Evolutionary conservation across 2,888 invertebrate species (phyloP).

Genomic region (Eristalinus aeneus): DNA sequence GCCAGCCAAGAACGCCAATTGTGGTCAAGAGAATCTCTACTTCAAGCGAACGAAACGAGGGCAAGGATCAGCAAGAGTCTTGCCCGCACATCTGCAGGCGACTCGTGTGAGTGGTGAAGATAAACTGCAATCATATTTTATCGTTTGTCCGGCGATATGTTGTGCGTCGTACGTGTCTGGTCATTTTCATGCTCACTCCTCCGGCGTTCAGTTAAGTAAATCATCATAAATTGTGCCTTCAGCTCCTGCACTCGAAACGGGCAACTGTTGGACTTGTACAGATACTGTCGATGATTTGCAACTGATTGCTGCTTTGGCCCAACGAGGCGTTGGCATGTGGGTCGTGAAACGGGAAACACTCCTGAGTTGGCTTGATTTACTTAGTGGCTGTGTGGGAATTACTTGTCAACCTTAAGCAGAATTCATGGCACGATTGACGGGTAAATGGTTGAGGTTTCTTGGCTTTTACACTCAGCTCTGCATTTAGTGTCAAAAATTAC

Average conservation of each 20-base stretch:
- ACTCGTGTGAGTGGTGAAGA: slow-evolving; percentile 53
- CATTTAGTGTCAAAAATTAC: no score
- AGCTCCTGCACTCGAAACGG: not conserved
- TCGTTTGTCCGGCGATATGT: slow-evolving; percentile 50
- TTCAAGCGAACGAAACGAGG: slow-evolving; percentile 9
- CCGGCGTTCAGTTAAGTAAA: slow-evolving; percentile 29
- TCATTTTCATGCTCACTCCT: not conserved
- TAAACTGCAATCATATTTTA: slow-evolving; percentile 65
- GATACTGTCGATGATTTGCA: not conserved
- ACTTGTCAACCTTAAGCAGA: not conserved
- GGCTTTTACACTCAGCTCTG: no score
- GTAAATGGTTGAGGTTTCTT: not conserved
- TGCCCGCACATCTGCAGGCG: slow-evolving; percentile 33
- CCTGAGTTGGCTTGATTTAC: not conserved
- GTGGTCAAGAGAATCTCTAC: slow-evolving; percentile 36
- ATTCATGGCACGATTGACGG: not conserved
- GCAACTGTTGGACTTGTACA: not conserved
- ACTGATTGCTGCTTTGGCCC: slow-evolving; percentile 12
- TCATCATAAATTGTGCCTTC: slow-evolving; percentile 46
- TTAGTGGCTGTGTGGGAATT: not conserved
- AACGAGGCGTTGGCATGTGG: no score
- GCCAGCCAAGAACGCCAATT: slow-evolving; percentile 20
- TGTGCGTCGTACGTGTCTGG: slow-evolving; percentile 26
- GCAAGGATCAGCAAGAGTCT: not conserved
- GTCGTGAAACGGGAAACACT: not conserved